A percentile compares a stretch with the other conserved stretches of the same genome.
Conservation (phyloP, 2,797 vertebrate genomes). For the Holocentrus rufus region DNA sequence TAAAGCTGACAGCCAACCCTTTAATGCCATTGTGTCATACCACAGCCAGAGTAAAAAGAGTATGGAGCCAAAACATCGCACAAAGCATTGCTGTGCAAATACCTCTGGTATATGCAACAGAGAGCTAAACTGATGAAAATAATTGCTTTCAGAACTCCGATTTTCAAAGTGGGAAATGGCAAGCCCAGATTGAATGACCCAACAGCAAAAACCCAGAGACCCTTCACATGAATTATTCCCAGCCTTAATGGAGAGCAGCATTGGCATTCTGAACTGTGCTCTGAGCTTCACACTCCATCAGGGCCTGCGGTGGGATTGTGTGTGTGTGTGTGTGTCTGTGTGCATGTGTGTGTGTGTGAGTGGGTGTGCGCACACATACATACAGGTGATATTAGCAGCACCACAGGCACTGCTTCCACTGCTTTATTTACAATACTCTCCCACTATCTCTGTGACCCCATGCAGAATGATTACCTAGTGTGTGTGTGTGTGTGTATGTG, state of each 20-base stretch:
- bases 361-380: conserved; percentile 1
- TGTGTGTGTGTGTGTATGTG: not conserved
- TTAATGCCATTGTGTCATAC: conserved; percentile 8
- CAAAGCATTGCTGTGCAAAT: not conserved
- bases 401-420: conserved; percentile 48
- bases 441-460: conserved; percentile 52
- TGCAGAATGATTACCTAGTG: conserved; percentile 26
- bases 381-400: conserved; percentile 59
- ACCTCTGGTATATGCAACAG: not conserved
- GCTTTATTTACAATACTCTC: conserved; percentile 57
- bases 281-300: conserved; percentile 61
- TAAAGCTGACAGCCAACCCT: conserved; percentile 8
- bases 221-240: conserved; percentile 71
- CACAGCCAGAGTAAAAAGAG: not conserved
- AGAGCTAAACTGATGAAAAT: not conserved
- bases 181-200: conserved; percentile 43
- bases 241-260: conserved; percentile 53
- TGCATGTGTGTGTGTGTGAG: not conserved
- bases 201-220: conserved; percentile 56
- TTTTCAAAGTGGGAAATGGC: conserved; percentile 33
- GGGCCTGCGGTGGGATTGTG: conserved; percentile 41
- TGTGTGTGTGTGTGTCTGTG: conserved; percentile 9
- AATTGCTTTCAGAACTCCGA: not conserved
- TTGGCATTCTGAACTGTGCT: conserved; percentile 69
- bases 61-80: not conserved